These are phyloP conservation scores for Stigmatopora nigra DNA, from an alignment of 2,113 vertebrate species.

Conservation along the genomic window DNA sequence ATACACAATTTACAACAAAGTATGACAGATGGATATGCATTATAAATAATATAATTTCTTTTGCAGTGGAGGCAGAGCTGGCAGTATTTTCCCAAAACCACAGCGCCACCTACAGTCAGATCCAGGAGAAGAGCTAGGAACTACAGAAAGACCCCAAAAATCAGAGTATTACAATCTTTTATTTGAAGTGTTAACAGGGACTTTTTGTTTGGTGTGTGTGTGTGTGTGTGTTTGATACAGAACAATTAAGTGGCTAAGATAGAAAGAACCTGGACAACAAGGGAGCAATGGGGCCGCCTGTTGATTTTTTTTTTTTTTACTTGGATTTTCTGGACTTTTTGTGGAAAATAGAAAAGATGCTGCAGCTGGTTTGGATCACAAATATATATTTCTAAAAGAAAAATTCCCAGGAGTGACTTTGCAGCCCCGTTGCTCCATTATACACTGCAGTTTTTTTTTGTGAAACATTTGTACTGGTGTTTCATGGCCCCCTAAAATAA, in stretches of 20 bases:
- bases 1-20: too few relatives aligned
- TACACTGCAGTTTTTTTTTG: background rate
- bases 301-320: slow-evolving; percentile 10
- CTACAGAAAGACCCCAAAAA: slow-evolving; percentile 1
- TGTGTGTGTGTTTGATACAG: slow-evolving; percentile 40
- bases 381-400: slow-evolving; percentile 1
- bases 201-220: slow-evolving; percentile 33
- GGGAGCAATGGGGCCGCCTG: slow-evolving; percentile 30
- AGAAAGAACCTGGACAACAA: slow-evolving; percentile 56
- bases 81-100: slow-evolving; percentile 10
- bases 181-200: slow-evolving; percentile 88
- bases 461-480: slow-evolving; percentile 27
- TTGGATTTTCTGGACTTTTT: background rate
- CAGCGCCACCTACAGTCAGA: slow-evolving; percentile 26
- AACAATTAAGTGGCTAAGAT: slow-evolving; percentile 74
- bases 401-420: background rate
- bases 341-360: slow-evolving; percentile 29
- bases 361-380: slow-evolving; percentile 26
- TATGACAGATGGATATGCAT: too few relatives aligned
- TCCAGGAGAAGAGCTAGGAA: slow-evolving; percentile 4
- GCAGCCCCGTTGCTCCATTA: slow-evolving; percentile 27
- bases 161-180: slow-evolving; percentile 87
- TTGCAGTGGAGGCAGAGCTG: slow-evolving; percentile 69
- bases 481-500: slow-evolving; percentile 31
- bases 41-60: background rate